Evolutionary conservation across 2,797 vertebrate genomes (phyloP).

Genomic region (Cyprinodon diabolis): DNA sequence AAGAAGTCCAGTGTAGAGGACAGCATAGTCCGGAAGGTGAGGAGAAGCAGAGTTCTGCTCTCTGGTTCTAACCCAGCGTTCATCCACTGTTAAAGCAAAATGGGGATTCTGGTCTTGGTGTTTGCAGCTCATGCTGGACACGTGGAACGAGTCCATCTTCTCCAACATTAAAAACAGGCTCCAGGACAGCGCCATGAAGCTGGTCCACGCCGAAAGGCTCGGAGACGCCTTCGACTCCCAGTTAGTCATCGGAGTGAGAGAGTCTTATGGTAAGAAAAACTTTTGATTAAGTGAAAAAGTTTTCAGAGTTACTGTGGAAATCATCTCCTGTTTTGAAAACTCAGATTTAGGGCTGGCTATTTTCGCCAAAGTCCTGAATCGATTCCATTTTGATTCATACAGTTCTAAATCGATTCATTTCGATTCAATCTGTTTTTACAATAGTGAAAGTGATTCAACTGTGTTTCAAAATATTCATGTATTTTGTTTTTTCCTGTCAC

Average conservation of each 20-base stretch:
- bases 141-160: conserved; percentile 99
- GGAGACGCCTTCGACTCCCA: conserved; percentile 98
- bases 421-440: no score
- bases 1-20: conserved; percentile 97
- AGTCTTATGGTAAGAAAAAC: conserved; percentile 90
- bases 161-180: conserved; percentile 98
- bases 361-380: no score
- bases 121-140: conserved; percentile 94
- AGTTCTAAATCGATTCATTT: no score
- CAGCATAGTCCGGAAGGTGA: conserved; percentile 97
- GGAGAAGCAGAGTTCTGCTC: not conserved
- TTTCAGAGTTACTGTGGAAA: not conserved
- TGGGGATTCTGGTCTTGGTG: not conserved
- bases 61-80: no score
- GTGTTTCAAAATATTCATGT: no score
- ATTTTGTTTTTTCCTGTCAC: no score
- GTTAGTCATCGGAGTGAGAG: conserved; percentile 95
- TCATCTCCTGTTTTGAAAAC: not conserved
- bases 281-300: not conserved
- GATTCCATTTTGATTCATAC: no score
- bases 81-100: not conserved
- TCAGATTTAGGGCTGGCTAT: no score
- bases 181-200: conserved; percentile 98
- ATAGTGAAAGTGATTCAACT: no score
- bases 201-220: conserved; percentile 94